Evolutionary conservation across 1,140 invertebrate genomes (phyloP).

Genomic region (Leguminivora glycinivorella): DNA sequence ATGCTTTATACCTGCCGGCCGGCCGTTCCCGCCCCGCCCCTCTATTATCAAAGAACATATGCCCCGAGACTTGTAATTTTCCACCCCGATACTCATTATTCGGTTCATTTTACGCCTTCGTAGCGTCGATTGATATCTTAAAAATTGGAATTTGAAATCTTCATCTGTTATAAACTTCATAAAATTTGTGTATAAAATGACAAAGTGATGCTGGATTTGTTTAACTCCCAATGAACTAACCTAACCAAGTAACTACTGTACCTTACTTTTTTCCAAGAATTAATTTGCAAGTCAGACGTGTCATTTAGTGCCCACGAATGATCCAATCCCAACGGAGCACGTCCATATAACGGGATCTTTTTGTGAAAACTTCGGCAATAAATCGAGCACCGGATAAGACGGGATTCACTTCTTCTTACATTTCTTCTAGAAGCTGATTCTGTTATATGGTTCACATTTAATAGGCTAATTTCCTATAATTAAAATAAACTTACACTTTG

Average conservation of each 20-base stretch:
- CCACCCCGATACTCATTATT: conserved; percentile 33
- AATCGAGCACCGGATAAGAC: conserved; percentile 24
- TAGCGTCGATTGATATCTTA: conserved; percentile 4
- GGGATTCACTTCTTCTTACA: conserved; percentile 28
- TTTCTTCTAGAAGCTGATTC: not conserved
- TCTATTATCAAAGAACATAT: conserved; percentile 33
- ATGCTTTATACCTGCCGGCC: conserved; percentile 27
- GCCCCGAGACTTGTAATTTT: conserved; percentile 31
- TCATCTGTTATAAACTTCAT: not conserved
- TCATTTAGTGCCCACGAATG: not conserved
- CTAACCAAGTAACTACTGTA: too few species aligned
- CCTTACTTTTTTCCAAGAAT: too few species aligned
- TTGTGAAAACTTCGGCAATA: conserved; percentile 27
- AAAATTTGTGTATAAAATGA: not conserved
- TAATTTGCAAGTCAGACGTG: not conserved
- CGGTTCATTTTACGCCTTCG: conserved; percentile 18
- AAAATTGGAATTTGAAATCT: not conserved
- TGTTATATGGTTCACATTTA: too few species aligned
- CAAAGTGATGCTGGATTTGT: not conserved
- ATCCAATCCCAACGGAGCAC: conserved; percentile 3
- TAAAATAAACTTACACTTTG: too few species aligned
- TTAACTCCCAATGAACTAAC: too few species aligned
- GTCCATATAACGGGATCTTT: conserved; percentile 26
- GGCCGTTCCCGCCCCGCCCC: conserved; percentile 11
- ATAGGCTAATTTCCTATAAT: too few species aligned